phyloP scores from a whole-genome alignment of 92 coral and sea anemone genomes.

The Umimayanthus chanpuru region DNA sequence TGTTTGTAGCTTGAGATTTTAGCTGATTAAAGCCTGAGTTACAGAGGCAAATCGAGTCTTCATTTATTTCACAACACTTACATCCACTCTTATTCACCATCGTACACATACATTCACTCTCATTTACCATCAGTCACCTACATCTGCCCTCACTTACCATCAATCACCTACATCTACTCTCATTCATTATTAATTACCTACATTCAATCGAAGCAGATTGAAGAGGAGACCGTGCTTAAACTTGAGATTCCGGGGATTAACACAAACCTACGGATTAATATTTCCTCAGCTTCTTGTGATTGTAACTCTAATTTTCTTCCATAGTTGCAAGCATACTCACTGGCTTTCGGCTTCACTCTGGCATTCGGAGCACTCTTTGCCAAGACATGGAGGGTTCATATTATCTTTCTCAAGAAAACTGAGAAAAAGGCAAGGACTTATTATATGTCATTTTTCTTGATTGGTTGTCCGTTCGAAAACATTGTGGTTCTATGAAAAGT shows the following conservation, averaged over 20 bases:
- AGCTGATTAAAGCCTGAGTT: too few relatives aligned
- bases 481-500: too few relatives aligned
- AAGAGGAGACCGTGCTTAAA: too few relatives aligned
- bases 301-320: neutral
- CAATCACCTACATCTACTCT: neutral
- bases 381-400: constrained; percentile 91
- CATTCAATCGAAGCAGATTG: too few relatives aligned
- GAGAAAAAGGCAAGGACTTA: constrained; percentile 55
- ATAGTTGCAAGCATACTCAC: constrained; percentile 69
- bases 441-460: too few relatives aligned
- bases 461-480: too few relatives aligned
- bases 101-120: neutral
- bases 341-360: constrained; percentile 75
- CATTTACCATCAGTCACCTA: neutral
- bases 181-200: neutral
- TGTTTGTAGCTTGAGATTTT: too few relatives aligned
- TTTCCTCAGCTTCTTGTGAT: neutral
- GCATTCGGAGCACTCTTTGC: constrained; percentile 89
- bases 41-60: too few relatives aligned
- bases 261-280: neutral
- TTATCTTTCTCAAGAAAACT: constrained; percentile 81
- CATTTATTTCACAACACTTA: too few relatives aligned
- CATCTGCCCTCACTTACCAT: neutral
- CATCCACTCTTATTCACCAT: neutral
- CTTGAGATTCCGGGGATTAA: neutral